Percentiles rank a stretch among this genome's conserved stretches.
Conservation (phyloP, 2,888 invertebrate genomes). For the Cantharis nigra region DNA sequence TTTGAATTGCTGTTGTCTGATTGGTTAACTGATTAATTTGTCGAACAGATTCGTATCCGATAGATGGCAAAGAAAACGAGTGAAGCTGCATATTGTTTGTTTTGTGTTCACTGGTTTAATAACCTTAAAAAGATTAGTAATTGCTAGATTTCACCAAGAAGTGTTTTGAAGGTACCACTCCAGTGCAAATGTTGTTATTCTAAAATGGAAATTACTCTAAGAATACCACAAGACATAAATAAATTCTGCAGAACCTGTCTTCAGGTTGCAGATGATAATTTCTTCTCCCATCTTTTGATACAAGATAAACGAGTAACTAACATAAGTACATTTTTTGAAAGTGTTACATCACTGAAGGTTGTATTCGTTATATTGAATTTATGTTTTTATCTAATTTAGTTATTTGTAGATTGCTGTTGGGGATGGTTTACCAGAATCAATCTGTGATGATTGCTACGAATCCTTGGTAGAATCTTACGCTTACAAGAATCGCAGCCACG, state of each 20-base stretch:
- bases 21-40: no score
- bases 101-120: not conserved
- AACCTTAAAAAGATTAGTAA: not conserved
- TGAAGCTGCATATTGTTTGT: no score
- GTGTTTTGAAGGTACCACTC: not conserved
- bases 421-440: not conserved
- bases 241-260: not conserved
- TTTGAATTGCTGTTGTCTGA: no score
- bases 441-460: not conserved
- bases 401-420: not conserved
- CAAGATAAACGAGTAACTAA: not conserved
- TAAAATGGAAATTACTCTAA: not conserved
- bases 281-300: not conserved
- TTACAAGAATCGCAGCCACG: not conserved
- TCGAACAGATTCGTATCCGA: no score
- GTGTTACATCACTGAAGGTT: not conserved
- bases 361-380: not conserved
- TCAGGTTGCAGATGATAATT: not conserved
- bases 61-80: no score
- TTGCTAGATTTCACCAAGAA: not conserved
- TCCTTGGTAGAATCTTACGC: not conserved
- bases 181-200: not conserved
- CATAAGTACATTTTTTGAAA: not conserved
- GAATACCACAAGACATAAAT: not conserved
- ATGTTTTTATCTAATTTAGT: not conserved